Evolutionary conservation across 2,113 vertebrate species (phyloP).

Genomic region (Prionailurus viverrinus): DNA sequence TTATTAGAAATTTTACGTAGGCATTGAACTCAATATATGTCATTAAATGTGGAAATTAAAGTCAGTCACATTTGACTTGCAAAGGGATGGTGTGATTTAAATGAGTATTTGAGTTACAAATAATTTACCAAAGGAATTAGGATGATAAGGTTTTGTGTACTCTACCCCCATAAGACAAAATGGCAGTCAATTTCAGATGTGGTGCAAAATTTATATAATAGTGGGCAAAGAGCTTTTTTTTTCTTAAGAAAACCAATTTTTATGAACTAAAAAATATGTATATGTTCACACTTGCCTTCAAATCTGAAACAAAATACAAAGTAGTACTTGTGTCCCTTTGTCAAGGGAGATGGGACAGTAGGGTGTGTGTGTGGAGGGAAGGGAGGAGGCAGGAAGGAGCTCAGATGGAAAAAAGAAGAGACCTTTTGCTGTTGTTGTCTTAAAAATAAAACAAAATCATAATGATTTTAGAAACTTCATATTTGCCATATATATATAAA

Average conservation of each 20-base stretch:
- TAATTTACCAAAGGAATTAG: background rate
- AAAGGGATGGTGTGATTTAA: background rate
- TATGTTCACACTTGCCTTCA: background rate
- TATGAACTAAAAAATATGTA: background rate
- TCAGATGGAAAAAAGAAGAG: background rate
- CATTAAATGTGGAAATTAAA: background rate
- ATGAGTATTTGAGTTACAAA: background rate
- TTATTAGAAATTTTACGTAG: background rate
- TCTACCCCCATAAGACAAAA: background rate
- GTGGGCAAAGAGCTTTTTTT: background rate
- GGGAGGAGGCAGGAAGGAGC: fast-evolving
- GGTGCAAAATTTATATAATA: background rate
- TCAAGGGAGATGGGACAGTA: background rate
- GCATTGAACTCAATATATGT: background rate
- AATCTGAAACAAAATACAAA: background rate
- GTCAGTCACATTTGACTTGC: background rate
- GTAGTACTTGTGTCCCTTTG: background rate
- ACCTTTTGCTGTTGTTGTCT: background rate
- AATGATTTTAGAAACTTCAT: background rate
- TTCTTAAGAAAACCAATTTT: background rate
- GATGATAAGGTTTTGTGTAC: background rate
- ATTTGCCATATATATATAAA: background rate
- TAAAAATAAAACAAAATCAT: constrained; percentile 1
- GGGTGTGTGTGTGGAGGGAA: no score
- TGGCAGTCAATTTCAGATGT: background rate